Evolutionary conservation across 2,797 vertebrate genomes (phyloP), one percentile per base, ranked within the genome.

Genomic region (Lindbergichthys nudifrons): DNA sequence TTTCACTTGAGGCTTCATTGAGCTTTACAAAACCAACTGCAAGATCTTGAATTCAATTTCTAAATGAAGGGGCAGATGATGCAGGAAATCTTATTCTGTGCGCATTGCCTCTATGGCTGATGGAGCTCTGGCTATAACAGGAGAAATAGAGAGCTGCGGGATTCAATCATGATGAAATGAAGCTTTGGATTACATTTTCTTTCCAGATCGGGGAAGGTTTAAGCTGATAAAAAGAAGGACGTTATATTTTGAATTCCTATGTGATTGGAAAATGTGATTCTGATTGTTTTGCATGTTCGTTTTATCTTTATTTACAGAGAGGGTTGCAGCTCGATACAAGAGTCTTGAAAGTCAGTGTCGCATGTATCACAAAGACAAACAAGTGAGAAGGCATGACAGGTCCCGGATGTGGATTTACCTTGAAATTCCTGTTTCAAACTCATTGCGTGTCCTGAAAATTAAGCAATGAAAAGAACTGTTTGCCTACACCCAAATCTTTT

Each of bases 341-440:
- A 70, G 15, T 30, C 62, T 56, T 39, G 10, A 70, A 66, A 62
- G 60, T 58, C 65, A 75, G 26, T 47, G 32, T 47, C 3, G n/a
- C 51, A 48, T 78, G 69, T 65, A 39, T 77, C 70, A 78, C 65
- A 30, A 41, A 73, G 70, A 72, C 87, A 91, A 90, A 92, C 78
- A 90, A 74, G 58, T 41, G 36, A 45, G 36, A 3, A 16, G 54
- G 64, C 59, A 48, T 57, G 70, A 84, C 85, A 79, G 73, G 64
- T 90, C 87, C 85, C 62, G 88, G 90, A 93, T 87, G 54, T 81
- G 69, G 72, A 87, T 70, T 81, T 70, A 26, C n/a, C n/a, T 47
- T 69, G 52, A 47, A 68, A 79, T 71, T 79, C 84, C 85, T 78
- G 77, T 57, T 80, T 74, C 52, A 80, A 65, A 56, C 21, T 41